phyloP scores from a whole-genome alignment of 2,113 vertebrate genomes.

The Brevimyrus niger region DNA sequence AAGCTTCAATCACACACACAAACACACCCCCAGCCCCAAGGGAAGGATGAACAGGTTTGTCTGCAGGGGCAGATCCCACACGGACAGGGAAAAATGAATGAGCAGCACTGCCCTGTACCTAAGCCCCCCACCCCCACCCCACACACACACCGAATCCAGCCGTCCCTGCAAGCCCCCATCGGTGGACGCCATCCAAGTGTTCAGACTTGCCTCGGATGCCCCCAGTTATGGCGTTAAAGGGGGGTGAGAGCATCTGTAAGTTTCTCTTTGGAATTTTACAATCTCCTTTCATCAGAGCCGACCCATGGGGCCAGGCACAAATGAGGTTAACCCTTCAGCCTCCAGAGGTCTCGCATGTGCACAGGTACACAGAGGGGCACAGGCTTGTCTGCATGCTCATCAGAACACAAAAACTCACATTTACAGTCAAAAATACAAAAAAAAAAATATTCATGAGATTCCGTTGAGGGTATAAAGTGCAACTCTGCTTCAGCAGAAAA shows the following conservation, averaged over 20 bases:
- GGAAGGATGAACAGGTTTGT: background rate
- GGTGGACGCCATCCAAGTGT: background rate
- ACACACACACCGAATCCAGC: background rate
- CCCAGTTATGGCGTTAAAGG: slow-evolving; percentile 25
- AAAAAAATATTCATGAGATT: background rate
- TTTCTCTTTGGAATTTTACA: slow-evolving; percentile 50
- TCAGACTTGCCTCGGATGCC: background rate
- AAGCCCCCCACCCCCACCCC: background rate
- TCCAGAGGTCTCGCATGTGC: slow-evolving; percentile 17
- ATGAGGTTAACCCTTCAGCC: slow-evolving; percentile 32
- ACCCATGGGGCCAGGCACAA: slow-evolving; percentile 30
- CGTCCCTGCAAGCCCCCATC: background rate
- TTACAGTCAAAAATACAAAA: background rate
- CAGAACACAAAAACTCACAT: background rate
- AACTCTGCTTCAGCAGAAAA: background rate
- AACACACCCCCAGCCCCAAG: background rate
- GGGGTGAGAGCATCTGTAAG: slow-evolving; percentile 30
- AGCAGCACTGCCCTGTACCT: background rate
- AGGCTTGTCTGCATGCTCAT: background rate
- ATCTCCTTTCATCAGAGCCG: slow-evolving; percentile 46
- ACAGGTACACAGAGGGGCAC: background rate
- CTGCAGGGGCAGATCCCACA: background rate
- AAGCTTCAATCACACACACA: background rate
- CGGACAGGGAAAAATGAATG: background rate
- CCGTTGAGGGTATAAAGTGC: background rate